These are phyloP conservation scores for Setophaga petechia DNA, from an alignment of 2,113 vertebrate species.

Conservation along the genomic window DNA sequence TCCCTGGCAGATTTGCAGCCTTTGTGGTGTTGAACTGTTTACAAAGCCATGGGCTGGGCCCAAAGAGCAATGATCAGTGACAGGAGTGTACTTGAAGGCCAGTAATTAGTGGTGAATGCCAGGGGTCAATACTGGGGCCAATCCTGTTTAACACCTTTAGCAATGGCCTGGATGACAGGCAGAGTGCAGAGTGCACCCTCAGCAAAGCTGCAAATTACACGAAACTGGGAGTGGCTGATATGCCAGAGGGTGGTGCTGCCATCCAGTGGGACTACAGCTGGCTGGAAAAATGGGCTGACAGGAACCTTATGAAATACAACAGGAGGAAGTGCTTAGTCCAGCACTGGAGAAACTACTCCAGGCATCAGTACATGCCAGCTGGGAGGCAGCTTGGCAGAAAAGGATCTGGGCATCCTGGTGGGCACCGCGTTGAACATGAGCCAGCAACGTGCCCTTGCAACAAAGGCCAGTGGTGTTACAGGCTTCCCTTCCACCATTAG, in stretches of 20 bases:
- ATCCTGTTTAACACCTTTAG: neutral
- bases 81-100: neutral
- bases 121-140: neutral
- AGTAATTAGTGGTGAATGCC: neutral
- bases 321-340: neutral
- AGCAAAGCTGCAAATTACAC: neutral
- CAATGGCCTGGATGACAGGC: neutral
- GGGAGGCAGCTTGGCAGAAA: neutral
- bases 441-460: rapidly evolving
- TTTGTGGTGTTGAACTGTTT: neutral
- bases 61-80: neutral
- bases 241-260: neutral
- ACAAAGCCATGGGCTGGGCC: neutral
- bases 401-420: neutral
- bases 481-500: neutral
- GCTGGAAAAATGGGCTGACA: neutral
- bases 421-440: neutral
- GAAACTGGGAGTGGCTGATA: neutral
- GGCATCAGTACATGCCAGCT: neutral
- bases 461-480: neutral
- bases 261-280: neutral
- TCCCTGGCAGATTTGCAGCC: neutral
- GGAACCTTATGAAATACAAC: neutral
- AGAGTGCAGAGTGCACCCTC: neutral
- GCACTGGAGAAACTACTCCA: neutral